Base-by-base conservation (phyloP, 2,888 invertebrate genomes). In the Hydrotaea cyrtoneurina region DNA sequence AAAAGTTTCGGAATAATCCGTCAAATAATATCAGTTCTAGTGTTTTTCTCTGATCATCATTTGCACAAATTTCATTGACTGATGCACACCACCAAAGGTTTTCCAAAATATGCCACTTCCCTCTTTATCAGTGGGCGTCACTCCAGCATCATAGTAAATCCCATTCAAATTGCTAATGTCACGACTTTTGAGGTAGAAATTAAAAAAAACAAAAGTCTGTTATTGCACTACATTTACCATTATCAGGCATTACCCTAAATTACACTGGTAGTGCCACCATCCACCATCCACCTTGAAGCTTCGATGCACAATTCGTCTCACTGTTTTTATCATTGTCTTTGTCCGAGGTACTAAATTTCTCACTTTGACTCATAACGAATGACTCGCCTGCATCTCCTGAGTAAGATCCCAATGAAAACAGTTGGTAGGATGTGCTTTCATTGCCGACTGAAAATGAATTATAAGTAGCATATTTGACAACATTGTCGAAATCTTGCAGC, bases 241-340 rank as follows among this genome's bases (percentile, higher is more conserved):
- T 23, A 11, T 57, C n/a, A 2, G 11, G 3, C 10, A 19, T 26
- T 59, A 59, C 74, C 23, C 19, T 7, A 10, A 8, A 46, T 36
- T 15, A 55, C 79, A 80, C 0, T 11, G 4, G 0, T 43, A 21
- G 57, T 75, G 26, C 80, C 80, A 80, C 80, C 80, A 80, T n/a
- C 66, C n/a, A n/a, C n/a, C n/a, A n/a, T n/a, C n/a, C 80, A 13
- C 74, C 71, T 23, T 15, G 69, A 17, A n/a, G 31, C 0, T 21
- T 0, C 0, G 3, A 10, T 0, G 80, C 80, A 46, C 80, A 80
- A 69, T 71, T 80, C n/a, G 2, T 21, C 4, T 2, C 15, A 0
- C 10, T 2, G 21, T 19, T 19, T 0, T 0, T 19, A 26, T 80
- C 80, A 57, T 76, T 62, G 17, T 80, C 80, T n/a, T 57, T n/a